Evolutionary conservation across 2,113 vertebrate genomes (phyloP).

Genomic region (Anarhynchus alexandrinus): DNA sequence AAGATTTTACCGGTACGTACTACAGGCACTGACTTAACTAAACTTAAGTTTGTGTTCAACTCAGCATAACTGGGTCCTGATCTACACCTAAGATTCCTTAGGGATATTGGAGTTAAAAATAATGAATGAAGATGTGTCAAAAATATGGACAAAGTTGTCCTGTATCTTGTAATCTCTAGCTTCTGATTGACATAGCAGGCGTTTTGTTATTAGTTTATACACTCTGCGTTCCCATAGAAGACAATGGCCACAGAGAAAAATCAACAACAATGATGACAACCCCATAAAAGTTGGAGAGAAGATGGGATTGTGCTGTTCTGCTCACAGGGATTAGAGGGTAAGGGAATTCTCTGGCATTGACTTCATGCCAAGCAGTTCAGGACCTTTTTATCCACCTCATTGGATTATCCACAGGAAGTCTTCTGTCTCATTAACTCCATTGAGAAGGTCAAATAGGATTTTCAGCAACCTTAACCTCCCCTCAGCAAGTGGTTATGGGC

Average conservation of each 20-base stretch:
- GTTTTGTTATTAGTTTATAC: not conserved
- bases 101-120: not conserved
- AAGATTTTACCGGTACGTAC: not conserved
- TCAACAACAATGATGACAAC: not conserved
- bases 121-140: not conserved
- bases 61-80: not conserved
- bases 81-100: not conserved
- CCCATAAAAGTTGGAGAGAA: not conserved
- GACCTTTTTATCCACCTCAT: conserved; percentile 66
- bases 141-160: not conserved
- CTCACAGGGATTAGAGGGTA: not conserved
- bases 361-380: conserved; percentile 53
- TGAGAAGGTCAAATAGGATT: conserved; percentile 59
- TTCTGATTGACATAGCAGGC: not conserved
- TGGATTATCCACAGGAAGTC: conserved; percentile 62
- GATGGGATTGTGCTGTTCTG: not conserved
- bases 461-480: conserved; percentile 23
- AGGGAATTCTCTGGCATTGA: conserved; percentile 10
- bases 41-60: not conserved
- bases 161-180: no score
- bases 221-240: not conserved
- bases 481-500: not conserved
- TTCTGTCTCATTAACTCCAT: conserved; percentile 64
- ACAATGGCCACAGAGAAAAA: not conserved
- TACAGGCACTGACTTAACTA: not conserved